phyloP scores from a whole-genome alignment of 2,797 vertebrate species.

The Etheostoma perlongum region DNA sequence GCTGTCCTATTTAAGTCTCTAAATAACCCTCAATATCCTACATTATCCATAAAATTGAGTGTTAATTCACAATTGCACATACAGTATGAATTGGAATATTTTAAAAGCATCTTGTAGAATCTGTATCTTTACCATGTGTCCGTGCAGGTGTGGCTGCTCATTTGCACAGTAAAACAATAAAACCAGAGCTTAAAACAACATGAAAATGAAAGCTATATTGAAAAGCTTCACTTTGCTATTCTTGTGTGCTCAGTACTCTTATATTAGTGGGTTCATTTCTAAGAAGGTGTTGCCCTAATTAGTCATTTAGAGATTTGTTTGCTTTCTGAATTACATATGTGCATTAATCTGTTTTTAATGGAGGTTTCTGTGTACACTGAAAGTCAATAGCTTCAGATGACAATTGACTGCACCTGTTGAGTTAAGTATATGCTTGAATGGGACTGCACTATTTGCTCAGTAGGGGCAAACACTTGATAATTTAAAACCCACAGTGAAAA shows the following conservation, averaged over 20 bases:
- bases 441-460: conserved; percentile 36
- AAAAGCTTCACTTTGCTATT: neutral
- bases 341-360: conserved; percentile 48
- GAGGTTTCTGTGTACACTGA: conserved; percentile 52
- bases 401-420: conserved; percentile 52
- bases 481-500: conserved; percentile 9
- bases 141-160: conserved; percentile 28
- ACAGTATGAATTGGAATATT: neutral
- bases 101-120: neutral
- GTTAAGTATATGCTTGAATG: conserved; percentile 27
- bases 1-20: neutral
- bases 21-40: neutral
- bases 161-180: conserved; percentile 64
- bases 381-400: conserved; percentile 28
- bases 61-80: no score
- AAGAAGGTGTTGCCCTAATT: conserved; percentile 7
- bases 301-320: conserved; percentile 24
- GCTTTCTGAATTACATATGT: conserved; percentile 23
- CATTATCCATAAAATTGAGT: neutral
- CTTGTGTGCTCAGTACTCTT: neutral
- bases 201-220: conserved; percentile 59
- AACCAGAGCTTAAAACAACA: conserved; percentile 35
- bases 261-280: neutral
- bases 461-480: conserved; percentile 16
- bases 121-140: conserved; percentile 9